A percentile compares a stretch with the other conserved stretches of the same genome.
Conservation (phyloP, 1,140 invertebrate genomes). For the Cheumatopsyche charites region DNA sequence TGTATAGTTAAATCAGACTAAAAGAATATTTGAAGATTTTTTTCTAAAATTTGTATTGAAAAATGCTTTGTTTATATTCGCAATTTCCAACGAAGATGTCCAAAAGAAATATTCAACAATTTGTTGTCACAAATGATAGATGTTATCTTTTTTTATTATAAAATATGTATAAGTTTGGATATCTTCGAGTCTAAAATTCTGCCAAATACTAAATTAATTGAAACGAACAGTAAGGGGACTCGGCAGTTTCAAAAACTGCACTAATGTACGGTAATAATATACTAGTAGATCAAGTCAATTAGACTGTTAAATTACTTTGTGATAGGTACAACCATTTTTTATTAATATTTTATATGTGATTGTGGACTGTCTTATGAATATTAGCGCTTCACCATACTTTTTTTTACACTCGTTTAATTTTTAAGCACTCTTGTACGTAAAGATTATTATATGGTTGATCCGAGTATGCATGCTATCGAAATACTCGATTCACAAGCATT, state of each 20-base stretch:
- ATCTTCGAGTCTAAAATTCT: neutral
- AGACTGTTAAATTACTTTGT: slow-evolving; percentile 44
- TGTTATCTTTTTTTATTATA: too few relatives aligned
- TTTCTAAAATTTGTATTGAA: neutral
- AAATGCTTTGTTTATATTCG: neutral
- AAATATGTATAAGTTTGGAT: neutral
- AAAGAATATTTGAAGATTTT: neutral
- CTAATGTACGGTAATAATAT: slow-evolving; percentile 26
- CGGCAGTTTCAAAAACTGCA: slow-evolving; percentile 2
- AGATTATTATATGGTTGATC: too few relatives aligned
- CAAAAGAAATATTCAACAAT: neutral
- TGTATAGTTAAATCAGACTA: slow-evolving; percentile 30
- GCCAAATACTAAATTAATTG: slow-evolving; percentile 19
- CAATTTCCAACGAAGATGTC: neutral
- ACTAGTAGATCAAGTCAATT: slow-evolving; percentile 45
- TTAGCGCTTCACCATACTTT: neutral
- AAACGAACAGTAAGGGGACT: neutral
- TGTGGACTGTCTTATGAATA: neutral
- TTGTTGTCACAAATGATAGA: neutral
- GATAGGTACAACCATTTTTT: slow-evolving; percentile 44
- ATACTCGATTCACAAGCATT: too few relatives aligned
- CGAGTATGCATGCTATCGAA: too few relatives aligned
- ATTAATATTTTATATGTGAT: slow-evolving; percentile 30
- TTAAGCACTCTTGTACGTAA: neutral
- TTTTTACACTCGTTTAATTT: neutral